A percentile compares a stretch with the other conserved stretches of the same genome.
Conservation (phyloP, 2,797 vertebrate genomes). For the Malacoraja senta region DNA sequence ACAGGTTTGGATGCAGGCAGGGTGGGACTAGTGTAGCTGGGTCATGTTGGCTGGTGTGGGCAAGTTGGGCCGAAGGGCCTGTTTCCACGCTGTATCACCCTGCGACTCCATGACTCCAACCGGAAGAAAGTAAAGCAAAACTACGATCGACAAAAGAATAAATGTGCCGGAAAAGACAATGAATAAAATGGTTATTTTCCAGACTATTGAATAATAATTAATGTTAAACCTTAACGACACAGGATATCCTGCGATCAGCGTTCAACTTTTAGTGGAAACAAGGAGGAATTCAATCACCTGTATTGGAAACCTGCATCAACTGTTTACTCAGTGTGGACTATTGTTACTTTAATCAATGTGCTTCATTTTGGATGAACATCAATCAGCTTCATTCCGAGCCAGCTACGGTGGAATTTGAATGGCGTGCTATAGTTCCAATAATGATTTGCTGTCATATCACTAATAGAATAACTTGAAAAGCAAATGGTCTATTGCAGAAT, state of each 20-base stretch:
- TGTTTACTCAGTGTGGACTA: not conserved
- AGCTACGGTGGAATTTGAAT: conserved; percentile 31
- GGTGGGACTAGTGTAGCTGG: no score
- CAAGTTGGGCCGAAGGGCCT: no score
- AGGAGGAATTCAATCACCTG: not conserved
- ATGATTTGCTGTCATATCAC: conserved; percentile 36
- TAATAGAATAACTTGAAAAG: conserved; percentile 38
- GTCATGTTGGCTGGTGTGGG: no score
- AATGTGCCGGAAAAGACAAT: no score
- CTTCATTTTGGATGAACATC: conserved; percentile 23
- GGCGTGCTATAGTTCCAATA: conserved; percentile 11
- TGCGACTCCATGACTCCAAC: no score
- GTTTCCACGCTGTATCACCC: no score
- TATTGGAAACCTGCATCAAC: conserved; percentile 3
- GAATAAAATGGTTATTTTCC: not conserved
- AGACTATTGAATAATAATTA: not conserved
- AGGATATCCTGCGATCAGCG: not conserved
- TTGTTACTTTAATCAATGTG: conserved; percentile 27
- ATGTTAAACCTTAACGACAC: not conserved
- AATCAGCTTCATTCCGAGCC: conserved; percentile 28
- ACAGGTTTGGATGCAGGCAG: no score
- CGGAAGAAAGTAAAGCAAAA: no score
- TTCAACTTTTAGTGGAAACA: not conserved
- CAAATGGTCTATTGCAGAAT: conserved; percentile 6
- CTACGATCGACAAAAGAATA: no score